These are phyloP conservation scores for Temnothorax unifasciatus DNA, from an alignment of 2,888 invertebrate species.

Conservation along the genomic window DNA sequence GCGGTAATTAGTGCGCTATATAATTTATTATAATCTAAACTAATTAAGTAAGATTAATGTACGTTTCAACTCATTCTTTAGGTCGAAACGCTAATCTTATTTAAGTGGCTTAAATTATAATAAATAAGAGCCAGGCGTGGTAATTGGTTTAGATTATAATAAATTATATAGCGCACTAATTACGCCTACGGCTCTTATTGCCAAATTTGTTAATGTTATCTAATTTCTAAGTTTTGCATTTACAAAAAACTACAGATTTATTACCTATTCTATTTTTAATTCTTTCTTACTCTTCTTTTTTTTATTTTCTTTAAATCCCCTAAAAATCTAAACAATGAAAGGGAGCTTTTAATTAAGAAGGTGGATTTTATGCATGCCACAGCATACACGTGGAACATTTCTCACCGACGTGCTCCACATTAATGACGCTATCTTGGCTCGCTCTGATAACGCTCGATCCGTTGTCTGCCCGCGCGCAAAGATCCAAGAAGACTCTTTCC, in stretches of 20 bases:
- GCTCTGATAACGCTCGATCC: conserved; percentile 65
- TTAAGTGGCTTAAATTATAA: no score
- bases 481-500: conserved; percentile 89
- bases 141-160: no score
- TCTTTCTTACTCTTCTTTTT: background rate
- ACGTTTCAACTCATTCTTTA: no score
- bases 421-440: conserved; percentile 73
- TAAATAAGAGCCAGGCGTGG: no score
- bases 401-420: conserved; percentile 65
- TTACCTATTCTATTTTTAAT: background rate
- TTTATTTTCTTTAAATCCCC: background rate
- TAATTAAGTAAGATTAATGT: no score
- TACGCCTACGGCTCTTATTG: no score
- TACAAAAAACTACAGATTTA: background rate
- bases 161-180: no score
- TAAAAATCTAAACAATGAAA: background rate
- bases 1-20: no score
- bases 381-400: background rate
- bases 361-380: background rate
- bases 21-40: no score
- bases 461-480: conserved; percentile 86
- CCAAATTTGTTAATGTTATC: no score
- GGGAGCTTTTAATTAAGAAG: background rate
- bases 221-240: background rate
- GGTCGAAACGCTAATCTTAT: no score